Evolutionary conservation across 1,140 invertebrate genomes (phyloP).

Genomic region (Drosophila miranda): DNA sequence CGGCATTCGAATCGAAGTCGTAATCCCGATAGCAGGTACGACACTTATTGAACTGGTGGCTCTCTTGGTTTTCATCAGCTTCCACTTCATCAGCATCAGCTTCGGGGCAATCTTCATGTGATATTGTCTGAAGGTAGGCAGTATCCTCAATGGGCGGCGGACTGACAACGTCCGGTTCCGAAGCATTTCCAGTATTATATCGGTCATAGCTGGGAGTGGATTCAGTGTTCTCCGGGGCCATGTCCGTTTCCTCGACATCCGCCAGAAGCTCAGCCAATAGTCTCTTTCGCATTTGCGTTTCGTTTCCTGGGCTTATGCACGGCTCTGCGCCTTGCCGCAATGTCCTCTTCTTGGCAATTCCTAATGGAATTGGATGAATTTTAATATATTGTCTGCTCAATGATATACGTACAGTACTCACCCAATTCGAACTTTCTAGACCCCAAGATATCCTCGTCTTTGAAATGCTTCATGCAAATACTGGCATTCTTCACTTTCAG

Average conservation of each 20-base stretch:
- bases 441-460: constrained; percentile 61
- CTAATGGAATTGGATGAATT: neutral
- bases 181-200: constrained; percentile 5
- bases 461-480: constrained; percentile 62
- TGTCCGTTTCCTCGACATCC: constrained; percentile 10
- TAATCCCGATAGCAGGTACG: constrained; percentile 47
- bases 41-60: constrained; percentile 11
- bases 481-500: constrained; percentile 40
- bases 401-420: neutral
- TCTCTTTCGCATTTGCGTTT: constrained; percentile 15
- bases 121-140: neutral
- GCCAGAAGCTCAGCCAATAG: constrained; percentile 29
- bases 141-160: neutral
- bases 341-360: constrained; percentile 34
- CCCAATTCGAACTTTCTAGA: constrained; percentile 64
- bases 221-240: neutral
- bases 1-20: constrained; percentile 19
- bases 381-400: neutral
- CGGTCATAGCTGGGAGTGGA: constrained; percentile 15
- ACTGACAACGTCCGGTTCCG: neutral
- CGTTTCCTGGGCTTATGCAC: constrained; percentile 22
- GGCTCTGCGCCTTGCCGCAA: constrained; percentile 35
- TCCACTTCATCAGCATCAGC: neutral
- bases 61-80: too few species aligned
- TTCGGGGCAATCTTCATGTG: constrained; percentile 3